Base-by-base conservation (phyloP, 2,888 invertebrate genomes). In the Cyaniris semiargus region DNA sequence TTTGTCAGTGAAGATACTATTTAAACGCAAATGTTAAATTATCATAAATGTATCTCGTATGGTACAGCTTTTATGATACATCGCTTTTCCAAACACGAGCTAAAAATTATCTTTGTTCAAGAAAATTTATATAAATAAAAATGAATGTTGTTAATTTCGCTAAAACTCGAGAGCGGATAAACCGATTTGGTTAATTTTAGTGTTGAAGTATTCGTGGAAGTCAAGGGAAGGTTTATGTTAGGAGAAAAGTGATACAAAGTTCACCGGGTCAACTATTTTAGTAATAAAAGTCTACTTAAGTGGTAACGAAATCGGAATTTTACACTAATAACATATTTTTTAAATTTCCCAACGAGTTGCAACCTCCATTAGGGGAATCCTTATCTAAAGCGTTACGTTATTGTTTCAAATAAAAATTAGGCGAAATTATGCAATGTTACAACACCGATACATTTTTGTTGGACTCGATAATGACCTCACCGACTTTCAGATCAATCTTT, bases 361-460 rank as follows among this genome's bases (percentile, higher is more conserved):
- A 66, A 66, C 15, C 15, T 27, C 66, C 66, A 66, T 66, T 66
- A 66, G 66, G 27, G 27, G 66, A 66, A 66, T 31, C 66, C 66
- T 66, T 66, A 66, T 66, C 66, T 31, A 18, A 23, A 23, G 27
- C 27, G 66, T 66, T 27, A 31, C 66, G 31, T 31, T 66, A 31
- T 66, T 31, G 66, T 66, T 66, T 66, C 66, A 31, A 31, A 23
- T 60, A 21, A 23, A 66, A 66, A 66, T 66, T 15, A 66, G 27
- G 27, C 6, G 27, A 66, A 10, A 27, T 31, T 31, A 27, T 18
- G 31, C 15, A 66, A 66, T 31, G 1, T 66, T 31, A 31, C 60
- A 10, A 66, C 66, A 31, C 66, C 18, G 27, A 66, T 5, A 66
- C 1, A 23, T 66, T 23, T 15, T 27, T 66, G 5, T 27, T 6